phyloP scores from a whole-genome alignment of 2,797 vertebrate genomes.

The Scolopax rusticola region DNA sequence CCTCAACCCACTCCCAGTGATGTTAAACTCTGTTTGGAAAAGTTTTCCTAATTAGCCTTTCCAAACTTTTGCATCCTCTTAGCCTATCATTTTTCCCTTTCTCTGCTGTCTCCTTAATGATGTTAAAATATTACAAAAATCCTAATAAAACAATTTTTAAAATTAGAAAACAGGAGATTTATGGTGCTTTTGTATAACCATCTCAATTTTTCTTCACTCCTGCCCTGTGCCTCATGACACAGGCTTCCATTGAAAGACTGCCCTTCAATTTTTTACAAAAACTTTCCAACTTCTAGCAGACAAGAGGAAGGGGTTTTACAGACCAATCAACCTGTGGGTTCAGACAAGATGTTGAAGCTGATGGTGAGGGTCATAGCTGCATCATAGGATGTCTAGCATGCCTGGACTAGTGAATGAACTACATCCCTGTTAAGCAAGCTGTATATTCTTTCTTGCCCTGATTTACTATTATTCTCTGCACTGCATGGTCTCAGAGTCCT shows the following conservation, averaged over 20 bases:
- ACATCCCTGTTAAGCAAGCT: background rate
- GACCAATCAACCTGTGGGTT: background rate
- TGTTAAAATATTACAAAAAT: background rate
- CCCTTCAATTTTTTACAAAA: background rate
- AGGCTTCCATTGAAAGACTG: background rate
- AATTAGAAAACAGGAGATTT: background rate
- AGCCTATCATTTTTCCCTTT: background rate
- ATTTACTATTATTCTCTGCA: constrained; percentile 35
- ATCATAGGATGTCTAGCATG: background rate
- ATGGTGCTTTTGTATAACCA: background rate
- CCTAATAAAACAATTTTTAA: background rate
- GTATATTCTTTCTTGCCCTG: background rate
- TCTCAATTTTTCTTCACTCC: background rate
- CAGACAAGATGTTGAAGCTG: background rate
- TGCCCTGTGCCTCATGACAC: background rate
- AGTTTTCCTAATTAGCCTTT: background rate
- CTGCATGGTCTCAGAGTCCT: background rate
- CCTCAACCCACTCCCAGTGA: background rate
- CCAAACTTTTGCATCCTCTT: background rate
- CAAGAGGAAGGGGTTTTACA: background rate
- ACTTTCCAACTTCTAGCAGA: background rate
- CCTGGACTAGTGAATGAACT: background rate
- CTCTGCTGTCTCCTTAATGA: background rate
- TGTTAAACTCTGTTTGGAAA: background rate
- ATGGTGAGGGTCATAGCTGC: background rate